Evolutionary conservation across 2,888 invertebrate species (phyloP), one percentile per base, ranked within the genome.

Genomic region (Brachyptera putata): DNA sequence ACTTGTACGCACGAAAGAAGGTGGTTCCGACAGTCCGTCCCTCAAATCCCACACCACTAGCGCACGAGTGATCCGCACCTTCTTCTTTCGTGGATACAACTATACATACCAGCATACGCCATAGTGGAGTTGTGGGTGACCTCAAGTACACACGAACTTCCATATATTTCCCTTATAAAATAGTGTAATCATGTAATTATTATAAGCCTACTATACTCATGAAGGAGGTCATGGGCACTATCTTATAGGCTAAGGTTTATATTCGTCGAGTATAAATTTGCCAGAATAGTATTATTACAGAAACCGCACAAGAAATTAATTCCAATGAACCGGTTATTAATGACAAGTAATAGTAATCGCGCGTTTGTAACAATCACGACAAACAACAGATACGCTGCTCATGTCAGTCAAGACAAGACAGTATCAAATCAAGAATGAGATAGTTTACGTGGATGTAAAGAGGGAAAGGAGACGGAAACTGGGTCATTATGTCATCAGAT

Each of bases 401-500:
- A 41, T 41, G n/a, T n/a, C n/a, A n/a, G n/a, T n/a, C n/a, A n/a
- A n/a, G n/a, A n/a, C n/a, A n/a, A n/a, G n/a, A n/a, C n/a, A n/a
- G 21, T 16, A 41, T 16, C 16, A 41, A 41, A 5, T 21, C 41
- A 41, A 41, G 41, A 41, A 4, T 41, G 41, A 41, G 21, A 18
- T 46, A 24, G 21, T 46, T 46, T 21, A 24, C n/a, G 24, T 24
- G 22, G 22, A 11, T 18, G 53, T 36, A 34, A 21, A 34, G 36
- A 53, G 53, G 36, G 53, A 53, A 53, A 53, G 53, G 53, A 36
- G 21, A 53, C 3, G 24, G 34, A 34, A 53, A 30, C 36, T 53
- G 53, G 53, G 53, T 53, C 53, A 53, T 16, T 36, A 22, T 53
- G 53, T 36, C 53, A 53, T 53, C 53, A 18, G 16, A 50, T 25